Evolutionary conservation across 2,888 invertebrate species (phyloP).

Genomic region (Syrphus vitripennis): DNA sequence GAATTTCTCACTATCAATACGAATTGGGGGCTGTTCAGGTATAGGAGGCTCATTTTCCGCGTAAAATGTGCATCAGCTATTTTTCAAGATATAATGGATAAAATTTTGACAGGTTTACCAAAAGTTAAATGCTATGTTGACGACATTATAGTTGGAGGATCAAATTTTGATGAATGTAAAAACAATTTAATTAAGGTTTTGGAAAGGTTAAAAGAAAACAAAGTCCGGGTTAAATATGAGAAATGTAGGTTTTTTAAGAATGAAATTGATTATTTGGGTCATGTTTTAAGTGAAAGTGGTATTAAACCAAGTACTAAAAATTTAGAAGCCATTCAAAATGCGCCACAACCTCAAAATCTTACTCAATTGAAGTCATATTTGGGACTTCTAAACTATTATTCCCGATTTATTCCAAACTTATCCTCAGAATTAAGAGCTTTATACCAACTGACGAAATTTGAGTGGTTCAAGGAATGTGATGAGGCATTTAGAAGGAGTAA

Average conservation of each 20-base stretch:
- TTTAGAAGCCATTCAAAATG: slow-evolving; percentile 2
- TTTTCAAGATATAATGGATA: too few species aligned
- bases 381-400: too few species aligned
- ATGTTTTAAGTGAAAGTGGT: background rate
- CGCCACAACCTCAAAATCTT: too few species aligned
- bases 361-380: too few species aligned
- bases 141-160: background rate
- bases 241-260: background rate
- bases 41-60: too few species aligned
- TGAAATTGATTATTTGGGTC: background rate
- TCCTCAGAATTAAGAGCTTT: too few species aligned
- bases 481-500: background rate
- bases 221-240: background rate
- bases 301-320: background rate
- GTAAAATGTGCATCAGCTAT: too few species aligned
- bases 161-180: background rate
- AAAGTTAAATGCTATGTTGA: too few species aligned
- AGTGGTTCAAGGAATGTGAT: background rate
- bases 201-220: background rate
- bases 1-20: too few species aligned
- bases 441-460: background rate
- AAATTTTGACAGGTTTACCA: too few species aligned
- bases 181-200: background rate
- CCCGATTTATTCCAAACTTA: too few species aligned
- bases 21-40: too few species aligned